These are phyloP conservation scores for Oligia latruncula DNA, from an alignment of 2,888 invertebrate species.

Conservation along the genomic window DNA sequence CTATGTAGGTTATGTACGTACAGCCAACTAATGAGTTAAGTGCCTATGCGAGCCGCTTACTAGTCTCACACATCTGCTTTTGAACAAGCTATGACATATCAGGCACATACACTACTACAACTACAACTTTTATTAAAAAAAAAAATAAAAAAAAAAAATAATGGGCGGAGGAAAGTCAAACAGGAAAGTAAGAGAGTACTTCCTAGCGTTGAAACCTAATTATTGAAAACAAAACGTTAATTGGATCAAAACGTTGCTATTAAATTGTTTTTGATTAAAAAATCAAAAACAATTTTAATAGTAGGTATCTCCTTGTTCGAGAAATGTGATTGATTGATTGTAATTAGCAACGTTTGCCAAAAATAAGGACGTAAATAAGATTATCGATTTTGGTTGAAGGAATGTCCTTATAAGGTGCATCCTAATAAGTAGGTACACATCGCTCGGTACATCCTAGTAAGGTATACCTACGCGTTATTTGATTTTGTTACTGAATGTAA, in stretches of 20 bases:
- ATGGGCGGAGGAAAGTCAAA: not conserved
- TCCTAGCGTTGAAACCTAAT: not conserved
- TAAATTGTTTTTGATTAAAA: too few species aligned
- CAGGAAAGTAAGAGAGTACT: not conserved
- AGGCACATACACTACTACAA: too few species aligned
- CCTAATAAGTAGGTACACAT: not conserved
- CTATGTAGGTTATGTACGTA: not conserved
- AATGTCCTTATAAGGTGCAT: too few species aligned
- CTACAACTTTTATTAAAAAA: too few species aligned
- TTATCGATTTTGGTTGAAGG: too few species aligned
- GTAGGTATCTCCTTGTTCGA: not conserved
- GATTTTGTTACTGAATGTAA: too few species aligned
- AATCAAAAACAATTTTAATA: not conserved
- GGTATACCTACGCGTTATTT: not conserved
- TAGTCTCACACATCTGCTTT: not conserved
- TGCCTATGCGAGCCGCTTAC: too few species aligned
- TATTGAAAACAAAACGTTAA: not conserved
- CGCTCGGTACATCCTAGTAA: not conserved
- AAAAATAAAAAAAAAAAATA: too few species aligned
- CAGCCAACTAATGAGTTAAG: not conserved
- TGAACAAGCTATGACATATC: not conserved
- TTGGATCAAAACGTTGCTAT: not conserved
- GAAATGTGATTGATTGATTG: not conserved
- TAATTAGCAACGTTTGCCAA: not conserved
- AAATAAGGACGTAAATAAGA: not conserved